These are phyloP conservation scores for Ptychochromis oligacanthus DNA, from an alignment of 2,113 vertebrate genomes.

Conservation along the genomic window DNA sequence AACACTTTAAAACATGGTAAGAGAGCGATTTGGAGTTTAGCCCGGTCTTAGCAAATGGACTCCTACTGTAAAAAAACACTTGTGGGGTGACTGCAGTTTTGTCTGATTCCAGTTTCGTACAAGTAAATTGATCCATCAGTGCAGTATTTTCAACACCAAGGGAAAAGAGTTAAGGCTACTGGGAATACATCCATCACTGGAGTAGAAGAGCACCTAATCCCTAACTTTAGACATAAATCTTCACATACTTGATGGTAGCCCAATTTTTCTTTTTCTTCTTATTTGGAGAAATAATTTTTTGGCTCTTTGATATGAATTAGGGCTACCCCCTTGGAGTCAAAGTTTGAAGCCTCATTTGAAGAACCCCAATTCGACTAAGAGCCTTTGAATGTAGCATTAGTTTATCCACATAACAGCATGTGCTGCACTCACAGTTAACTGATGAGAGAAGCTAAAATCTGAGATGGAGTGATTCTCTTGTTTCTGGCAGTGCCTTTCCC, in stretches of 20 bases:
- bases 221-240: constrained; percentile 42
- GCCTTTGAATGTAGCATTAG: background rate
- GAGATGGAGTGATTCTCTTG: background rate
- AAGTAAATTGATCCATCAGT: constrained; percentile 44
- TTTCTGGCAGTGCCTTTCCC: background rate
- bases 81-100: constrained; percentile 16
- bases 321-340: background rate
- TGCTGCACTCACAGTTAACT: background rate
- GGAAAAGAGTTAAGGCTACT: constrained; percentile 38
- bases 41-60: constrained; percentile 3
- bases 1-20: constrained; percentile 21
- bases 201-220: constrained; percentile 26
- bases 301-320: no score
- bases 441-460: background rate
- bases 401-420: background rate
- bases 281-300: background rate
- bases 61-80: constrained; percentile 29
- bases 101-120: constrained; percentile 32
- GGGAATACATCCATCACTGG: constrained; percentile 44
- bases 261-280: background rate
- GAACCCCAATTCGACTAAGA: background rate
- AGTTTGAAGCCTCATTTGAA: background rate
- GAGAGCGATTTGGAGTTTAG: constrained; percentile 31
- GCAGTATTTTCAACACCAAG: constrained; percentile 30
- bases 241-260: background rate